A percentile compares a stretch with the other conserved stretches of the same genome.
phyloP scores from a whole-genome alignment of 2,888 invertebrate genomes.

The Pardosa pseudoannulata region DNA sequence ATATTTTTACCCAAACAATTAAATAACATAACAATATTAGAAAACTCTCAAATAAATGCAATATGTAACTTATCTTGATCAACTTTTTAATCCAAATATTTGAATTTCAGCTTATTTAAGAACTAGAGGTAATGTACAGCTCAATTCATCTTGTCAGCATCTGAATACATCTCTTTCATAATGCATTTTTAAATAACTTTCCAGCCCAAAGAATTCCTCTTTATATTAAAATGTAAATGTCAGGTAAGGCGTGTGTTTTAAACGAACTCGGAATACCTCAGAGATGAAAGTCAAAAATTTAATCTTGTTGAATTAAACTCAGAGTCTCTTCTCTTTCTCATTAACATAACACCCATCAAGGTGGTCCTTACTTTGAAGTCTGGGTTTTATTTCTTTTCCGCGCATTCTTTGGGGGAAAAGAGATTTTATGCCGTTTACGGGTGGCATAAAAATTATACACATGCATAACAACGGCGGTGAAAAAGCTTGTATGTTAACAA shows the following conservation, averaged over 20 bases:
- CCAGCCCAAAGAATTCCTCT: background rate
- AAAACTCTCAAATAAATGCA: no score
- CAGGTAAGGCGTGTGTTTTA: background rate
- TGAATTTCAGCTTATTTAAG: no score
- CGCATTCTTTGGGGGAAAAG: background rate
- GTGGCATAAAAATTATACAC: conserved; percentile 6
- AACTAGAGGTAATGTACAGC: no score
- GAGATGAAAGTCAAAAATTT: conserved; percentile 4
- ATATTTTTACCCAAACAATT: no score
- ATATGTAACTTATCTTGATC: no score
- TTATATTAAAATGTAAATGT: conserved; percentile 5
- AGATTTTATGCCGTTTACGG: no score
- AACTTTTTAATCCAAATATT: no score
- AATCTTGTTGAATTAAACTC: background rate
- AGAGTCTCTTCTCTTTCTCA: background rate
- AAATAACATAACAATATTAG: no score
- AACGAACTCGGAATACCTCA: background rate
- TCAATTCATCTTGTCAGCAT: no score
- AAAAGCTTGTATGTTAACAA: background rate
- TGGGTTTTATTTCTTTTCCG: background rate
- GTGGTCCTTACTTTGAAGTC: background rate
- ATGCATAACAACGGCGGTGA: background rate
- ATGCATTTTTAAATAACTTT: background rate
- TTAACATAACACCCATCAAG: conserved; percentile 2
- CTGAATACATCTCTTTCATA: no score